Evolutionary conservation across 2,888 invertebrate genomes (phyloP).

Genomic region (Volucella zonaria): DNA sequence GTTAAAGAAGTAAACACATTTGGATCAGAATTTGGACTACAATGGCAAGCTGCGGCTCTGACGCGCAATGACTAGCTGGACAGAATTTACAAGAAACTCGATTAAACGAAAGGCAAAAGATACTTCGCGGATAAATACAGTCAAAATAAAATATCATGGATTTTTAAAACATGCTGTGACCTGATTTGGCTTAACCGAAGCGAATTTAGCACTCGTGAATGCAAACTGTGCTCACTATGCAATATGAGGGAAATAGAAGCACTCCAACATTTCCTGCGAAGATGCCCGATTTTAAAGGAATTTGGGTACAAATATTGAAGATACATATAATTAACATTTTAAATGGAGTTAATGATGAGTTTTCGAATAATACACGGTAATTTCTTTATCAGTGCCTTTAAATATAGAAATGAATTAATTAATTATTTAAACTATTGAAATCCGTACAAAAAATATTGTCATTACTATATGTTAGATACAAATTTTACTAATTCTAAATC

Average conservation of each 20-base stretch:
- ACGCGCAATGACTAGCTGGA: no score
- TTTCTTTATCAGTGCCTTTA: neutral
- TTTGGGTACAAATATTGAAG: no score
- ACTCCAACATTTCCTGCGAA: neutral
- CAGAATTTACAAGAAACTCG: no score
- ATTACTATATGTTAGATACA: neutral
- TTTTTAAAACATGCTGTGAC: neutral
- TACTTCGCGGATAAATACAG: no score
- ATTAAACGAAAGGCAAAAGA: no score
- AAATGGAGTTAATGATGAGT: neutral
- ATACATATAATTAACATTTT: no score
- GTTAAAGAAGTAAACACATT: constrained; percentile 3
- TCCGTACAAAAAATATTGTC: neutral
- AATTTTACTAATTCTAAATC: neutral
- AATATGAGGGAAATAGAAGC: neutral
- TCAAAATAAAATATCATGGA: neutral
- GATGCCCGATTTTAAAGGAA: no score
- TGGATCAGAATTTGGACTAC: no score
- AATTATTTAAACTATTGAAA: neutral
- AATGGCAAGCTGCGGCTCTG: no score
- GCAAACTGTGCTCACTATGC: neutral
- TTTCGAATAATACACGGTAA: neutral
- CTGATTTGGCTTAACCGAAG: neutral
- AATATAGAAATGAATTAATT: neutral
- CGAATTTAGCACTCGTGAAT: no score